Percentiles rank a stretch among this genome's conserved stretches.
These are phyloP conservation scores for Malurus cyaneus DNA, from an alignment of 2,113 vertebrate species.

Conservation along the genomic window DNA sequence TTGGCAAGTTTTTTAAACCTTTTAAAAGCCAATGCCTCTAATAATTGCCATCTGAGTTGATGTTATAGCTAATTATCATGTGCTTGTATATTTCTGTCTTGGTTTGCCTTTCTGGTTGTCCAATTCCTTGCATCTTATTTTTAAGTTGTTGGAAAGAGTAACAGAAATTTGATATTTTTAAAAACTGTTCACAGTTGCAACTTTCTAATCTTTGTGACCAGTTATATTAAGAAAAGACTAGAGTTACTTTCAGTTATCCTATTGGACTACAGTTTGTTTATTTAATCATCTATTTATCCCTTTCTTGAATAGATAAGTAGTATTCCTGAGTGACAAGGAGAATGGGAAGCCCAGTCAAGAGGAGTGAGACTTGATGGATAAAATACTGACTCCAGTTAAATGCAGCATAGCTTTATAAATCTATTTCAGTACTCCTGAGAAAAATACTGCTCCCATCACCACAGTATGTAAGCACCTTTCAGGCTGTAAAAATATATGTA, in stretches of 20 bases:
- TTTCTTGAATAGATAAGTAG: neutral
- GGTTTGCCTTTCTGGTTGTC: neutral
- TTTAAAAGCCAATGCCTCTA: neutral
- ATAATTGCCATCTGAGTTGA: neutral
- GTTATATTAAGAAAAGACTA: neutral
- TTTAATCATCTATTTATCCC: neutral
- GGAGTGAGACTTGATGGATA: neutral
- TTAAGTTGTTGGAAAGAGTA: neutral
- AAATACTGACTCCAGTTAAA: neutral
- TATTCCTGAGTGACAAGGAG: neutral
- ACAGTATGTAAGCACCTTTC: neutral
- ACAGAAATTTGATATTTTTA: neutral
- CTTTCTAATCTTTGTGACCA: neutral
- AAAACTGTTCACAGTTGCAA: neutral
- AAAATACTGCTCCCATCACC: neutral
- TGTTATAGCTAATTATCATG: neutral
- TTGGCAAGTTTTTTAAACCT: neutral
- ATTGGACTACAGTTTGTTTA: neutral
- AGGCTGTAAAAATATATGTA: conserved; percentile 15
- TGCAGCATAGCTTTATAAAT: neutral
- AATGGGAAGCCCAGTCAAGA: neutral
- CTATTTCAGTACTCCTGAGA: neutral
- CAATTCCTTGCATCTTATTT: neutral
- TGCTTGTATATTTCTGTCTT: neutral
- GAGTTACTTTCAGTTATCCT: neutral